A percentile compares a stretch with the other conserved stretches of the same genome.
These are phyloP conservation scores for Pogonocherus hispidulus DNA, from an alignment of 2,888 invertebrate species.

Conservation along the genomic window DNA sequence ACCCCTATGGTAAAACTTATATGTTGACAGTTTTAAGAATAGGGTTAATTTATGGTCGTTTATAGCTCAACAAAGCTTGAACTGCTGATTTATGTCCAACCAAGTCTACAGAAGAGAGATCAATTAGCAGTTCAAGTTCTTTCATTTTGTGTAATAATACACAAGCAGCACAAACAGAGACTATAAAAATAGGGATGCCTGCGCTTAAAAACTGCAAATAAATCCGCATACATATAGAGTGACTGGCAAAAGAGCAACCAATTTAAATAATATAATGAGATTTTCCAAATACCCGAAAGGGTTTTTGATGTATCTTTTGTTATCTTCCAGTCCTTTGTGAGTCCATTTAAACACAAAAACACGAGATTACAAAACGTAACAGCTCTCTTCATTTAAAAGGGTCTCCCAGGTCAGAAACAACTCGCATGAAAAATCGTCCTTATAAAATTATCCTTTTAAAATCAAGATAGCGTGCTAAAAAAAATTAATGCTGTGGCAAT, in stretches of 20 bases:
- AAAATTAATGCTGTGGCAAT: conserved; percentile 11
- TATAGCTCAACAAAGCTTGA: too few relatives aligned
- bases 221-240: not conserved
- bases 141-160: not conserved
- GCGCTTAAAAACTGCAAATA: conserved; percentile 11
- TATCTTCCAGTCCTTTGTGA: conserved; percentile 56
- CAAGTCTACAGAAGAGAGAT: not conserved
- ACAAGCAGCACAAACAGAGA: not conserved
- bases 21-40: too few relatives aligned
- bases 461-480: conserved; percentile 21
- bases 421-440: conserved; percentile 35
- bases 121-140: not conserved
- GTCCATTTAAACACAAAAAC: conserved; percentile 56
- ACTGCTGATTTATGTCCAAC: not conserved
- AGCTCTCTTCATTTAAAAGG: conserved; percentile 43
- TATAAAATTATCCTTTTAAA: conserved; percentile 31
- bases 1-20: too few relatives aligned
- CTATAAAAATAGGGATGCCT: not conserved
- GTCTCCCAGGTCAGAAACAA: conserved; percentile 36
- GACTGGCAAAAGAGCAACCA: conserved; percentile 50
- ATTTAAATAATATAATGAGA: conserved; percentile 66
- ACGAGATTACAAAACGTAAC: conserved; percentile 55
- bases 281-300: conserved; percentile 61
- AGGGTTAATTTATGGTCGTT: not conserved
- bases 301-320: conserved; percentile 59